These are phyloP conservation scores for Reinhardtius hippoglossoides DNA, from an alignment of 2,113 vertebrate species.

Conservation along the genomic window DNA sequence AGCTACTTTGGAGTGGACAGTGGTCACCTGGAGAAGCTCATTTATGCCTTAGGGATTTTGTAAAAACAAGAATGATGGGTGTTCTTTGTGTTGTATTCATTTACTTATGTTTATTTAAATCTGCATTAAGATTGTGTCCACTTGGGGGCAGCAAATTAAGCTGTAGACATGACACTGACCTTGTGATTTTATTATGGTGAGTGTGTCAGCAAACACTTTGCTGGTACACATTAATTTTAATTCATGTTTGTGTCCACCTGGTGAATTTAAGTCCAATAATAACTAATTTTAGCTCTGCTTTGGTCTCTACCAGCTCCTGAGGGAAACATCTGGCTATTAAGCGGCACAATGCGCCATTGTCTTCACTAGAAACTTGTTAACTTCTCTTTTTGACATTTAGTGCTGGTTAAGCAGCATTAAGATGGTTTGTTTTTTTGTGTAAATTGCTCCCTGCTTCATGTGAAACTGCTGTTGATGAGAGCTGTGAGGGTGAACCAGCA, in stretches of 20 bases:
- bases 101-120: not conserved
- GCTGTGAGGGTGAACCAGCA: not conserved
- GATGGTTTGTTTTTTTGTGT: too few species aligned
- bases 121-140: not conserved
- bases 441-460: too few species aligned
- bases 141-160: not conserved
- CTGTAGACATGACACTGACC: not conserved
- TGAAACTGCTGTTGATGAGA: not conserved
- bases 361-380: too few species aligned
- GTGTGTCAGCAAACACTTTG: not conserved
- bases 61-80: too few species aligned
- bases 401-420: too few species aligned
- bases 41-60: not conserved
- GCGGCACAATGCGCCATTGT: too few species aligned
- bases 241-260: not conserved
- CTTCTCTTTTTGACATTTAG: too few species aligned
- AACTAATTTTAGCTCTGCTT: not conserved
- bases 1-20: constrained; percentile 4
- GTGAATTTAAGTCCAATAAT: not conserved
- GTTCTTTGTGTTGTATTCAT: too few species aligned
- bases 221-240: not conserved
- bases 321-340: not conserved
- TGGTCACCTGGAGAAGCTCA: not conserved
- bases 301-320: not conserved
- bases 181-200: not conserved